Evolutionary conservation across 2,797 vertebrate species (phyloP).

Genomic region (Micropoecilia bifurca): DNA sequence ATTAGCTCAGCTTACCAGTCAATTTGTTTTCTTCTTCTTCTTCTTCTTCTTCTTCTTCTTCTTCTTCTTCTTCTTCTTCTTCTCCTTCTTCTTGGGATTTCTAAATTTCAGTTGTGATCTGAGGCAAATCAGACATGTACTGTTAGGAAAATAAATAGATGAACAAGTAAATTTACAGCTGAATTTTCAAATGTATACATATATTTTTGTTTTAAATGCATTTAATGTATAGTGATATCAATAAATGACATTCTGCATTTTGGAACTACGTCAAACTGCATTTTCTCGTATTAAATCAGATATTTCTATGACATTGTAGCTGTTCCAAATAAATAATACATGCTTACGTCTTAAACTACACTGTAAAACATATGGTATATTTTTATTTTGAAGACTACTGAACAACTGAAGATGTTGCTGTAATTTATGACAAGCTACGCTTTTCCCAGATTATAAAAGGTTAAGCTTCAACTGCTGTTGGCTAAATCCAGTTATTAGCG

Average conservation of each 20-base stretch:
- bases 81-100: not conserved
- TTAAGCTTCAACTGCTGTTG: constrained; percentile 30
- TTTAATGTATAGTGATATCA: not conserved
- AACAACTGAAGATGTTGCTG: not conserved
- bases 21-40: not conserved
- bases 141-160: not conserved
- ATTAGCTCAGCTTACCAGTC: constrained; percentile 5
- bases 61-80: not conserved
- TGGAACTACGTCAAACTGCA: not conserved
- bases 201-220: not conserved
- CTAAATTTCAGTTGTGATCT: not conserved
- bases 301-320: not conserved
- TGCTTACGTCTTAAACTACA: not conserved
- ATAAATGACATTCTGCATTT: not conserved
- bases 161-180: not conserved
- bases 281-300: not conserved
- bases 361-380: not conserved
- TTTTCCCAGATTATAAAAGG: constrained; percentile 25
- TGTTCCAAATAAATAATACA: not conserved
- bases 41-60: not conserved
- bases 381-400: not conserved
- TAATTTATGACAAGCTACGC: not conserved
- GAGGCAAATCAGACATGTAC: not conserved
- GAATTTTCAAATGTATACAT: not conserved
- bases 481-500: constrained; percentile 43